Evolutionary conservation across 2,797 vertebrate genomes (phyloP).

Genomic region (Pagetopsis macropterus): DNA sequence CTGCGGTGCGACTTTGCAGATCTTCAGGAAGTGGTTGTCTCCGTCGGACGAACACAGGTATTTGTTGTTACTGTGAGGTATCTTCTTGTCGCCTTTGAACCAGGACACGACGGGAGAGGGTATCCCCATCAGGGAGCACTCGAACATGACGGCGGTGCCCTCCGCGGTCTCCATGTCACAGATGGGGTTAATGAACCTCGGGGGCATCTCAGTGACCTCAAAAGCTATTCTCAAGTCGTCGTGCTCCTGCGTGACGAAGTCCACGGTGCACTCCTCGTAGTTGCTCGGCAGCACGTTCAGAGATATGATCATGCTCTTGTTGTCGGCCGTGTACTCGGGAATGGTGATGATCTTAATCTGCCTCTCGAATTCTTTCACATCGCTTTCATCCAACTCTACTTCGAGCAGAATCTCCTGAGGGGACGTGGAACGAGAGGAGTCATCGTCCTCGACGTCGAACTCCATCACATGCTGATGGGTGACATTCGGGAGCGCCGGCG

Average conservation of each 20-base stretch:
- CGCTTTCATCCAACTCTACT: constrained; percentile 96
- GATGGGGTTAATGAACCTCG: constrained; percentile 92
- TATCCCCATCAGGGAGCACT: constrained; percentile 93
- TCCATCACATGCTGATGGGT: constrained; percentile 98
- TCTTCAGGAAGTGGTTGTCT: constrained; percentile 90
- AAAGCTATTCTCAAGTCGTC: constrained; percentile 94
- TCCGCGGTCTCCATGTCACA: constrained; percentile 89
- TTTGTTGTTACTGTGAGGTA: constrained; percentile 86
- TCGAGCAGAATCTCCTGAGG: constrained; percentile 98
- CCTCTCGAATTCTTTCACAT: constrained; percentile 97
- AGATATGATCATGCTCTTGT: constrained; percentile 97
- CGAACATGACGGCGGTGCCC: constrained; percentile 90
- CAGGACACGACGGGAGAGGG: constrained; percentile 92
- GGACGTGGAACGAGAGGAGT: constrained; percentile 93
- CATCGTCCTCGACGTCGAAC: constrained; percentile 91
- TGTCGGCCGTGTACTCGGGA: constrained; percentile 94
- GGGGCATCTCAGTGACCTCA: constrained; percentile 96
- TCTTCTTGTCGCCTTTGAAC: constrained; percentile 89
- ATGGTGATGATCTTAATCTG: constrained; percentile 98
- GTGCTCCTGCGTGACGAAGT: constrained; percentile 84
- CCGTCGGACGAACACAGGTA: constrained; percentile 88
- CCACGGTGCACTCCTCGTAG: constrained; percentile 86
- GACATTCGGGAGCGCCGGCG: constrained; percentile 90
- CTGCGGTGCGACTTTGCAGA: constrained; percentile 81
- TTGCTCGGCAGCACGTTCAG: constrained; percentile 94